These are phyloP conservation scores for Idaea straminata DNA, from an alignment of 2,888 invertebrate species.

Conservation along the genomic window DNA sequence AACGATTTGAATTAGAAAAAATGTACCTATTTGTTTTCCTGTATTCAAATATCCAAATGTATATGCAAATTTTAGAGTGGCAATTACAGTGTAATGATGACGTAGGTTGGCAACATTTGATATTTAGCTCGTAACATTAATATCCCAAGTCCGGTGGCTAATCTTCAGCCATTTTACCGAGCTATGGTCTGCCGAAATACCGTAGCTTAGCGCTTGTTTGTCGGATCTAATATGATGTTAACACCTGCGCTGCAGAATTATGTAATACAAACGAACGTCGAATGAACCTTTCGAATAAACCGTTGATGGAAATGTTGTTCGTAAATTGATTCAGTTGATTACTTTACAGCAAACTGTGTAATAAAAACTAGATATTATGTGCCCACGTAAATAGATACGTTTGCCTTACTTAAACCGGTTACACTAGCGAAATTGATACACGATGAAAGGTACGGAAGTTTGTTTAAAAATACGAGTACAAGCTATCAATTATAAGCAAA, in stretches of 20 bases:
- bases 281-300: constrained; percentile 39
- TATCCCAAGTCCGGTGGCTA: constrained; percentile 60
- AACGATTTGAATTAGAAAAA: neutral
- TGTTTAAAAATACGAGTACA: neutral
- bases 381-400: neutral
- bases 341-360: constrained; percentile 14
- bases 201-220: constrained; percentile 75
- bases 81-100: constrained; percentile 33
- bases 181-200: constrained; percentile 64
- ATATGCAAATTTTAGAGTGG: constrained; percentile 30
- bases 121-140: constrained; percentile 60
- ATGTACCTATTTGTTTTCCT: constrained; percentile 9
- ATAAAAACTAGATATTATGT: constrained; percentile 19
- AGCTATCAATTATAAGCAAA: constrained; percentile 6
- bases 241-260: constrained; percentile 71
- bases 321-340: constrained; percentile 37
- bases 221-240: constrained; percentile 72
- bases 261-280: constrained; percentile 31
- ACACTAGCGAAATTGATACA: neutral
- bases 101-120: constrained; percentile 46
- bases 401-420: neutral
- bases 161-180: constrained; percentile 70
- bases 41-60: constrained; percentile 19
- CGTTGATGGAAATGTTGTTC: constrained; percentile 48
- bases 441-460: neutral